Conservation (phyloP, 2,113 vertebrate species). For the Regulus satrapa region DNA sequence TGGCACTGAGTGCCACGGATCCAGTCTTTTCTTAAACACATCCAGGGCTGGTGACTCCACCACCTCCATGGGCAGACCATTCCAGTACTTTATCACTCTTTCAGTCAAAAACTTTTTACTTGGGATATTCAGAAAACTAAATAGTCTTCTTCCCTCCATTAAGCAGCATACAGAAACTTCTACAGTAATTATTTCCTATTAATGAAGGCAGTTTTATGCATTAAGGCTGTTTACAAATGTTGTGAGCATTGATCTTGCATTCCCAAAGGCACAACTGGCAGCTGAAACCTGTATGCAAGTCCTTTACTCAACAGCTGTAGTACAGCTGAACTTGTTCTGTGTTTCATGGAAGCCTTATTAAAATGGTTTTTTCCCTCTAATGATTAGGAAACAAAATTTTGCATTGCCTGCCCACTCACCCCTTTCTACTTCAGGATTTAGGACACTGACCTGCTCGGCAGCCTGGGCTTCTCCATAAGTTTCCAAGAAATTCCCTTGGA, state of each 20-base stretch:
- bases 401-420: background rate
- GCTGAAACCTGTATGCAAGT: background rate
- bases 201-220: background rate
- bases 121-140: background rate
- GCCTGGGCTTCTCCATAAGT: constrained; percentile 95
- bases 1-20: background rate
- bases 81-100: background rate
- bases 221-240: background rate
- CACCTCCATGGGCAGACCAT: background rate
- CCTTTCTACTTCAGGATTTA: background rate
- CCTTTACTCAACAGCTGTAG: background rate
- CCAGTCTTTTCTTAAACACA: background rate
- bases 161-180: background rate
- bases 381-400: background rate
- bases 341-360: background rate
- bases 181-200: background rate
- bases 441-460: constrained; percentile 86
- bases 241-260: background rate
- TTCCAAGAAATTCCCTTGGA: constrained; percentile 95
- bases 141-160: background rate
- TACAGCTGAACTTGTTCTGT: background rate
- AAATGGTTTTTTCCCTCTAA: fast-evolving
- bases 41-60: background rate
- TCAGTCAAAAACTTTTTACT: background rate
- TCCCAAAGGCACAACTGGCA: background rate